These are phyloP conservation scores for Bagarius yarrelli DNA, from an alignment of 2,113 vertebrate species.

Conservation along the genomic window DNA sequence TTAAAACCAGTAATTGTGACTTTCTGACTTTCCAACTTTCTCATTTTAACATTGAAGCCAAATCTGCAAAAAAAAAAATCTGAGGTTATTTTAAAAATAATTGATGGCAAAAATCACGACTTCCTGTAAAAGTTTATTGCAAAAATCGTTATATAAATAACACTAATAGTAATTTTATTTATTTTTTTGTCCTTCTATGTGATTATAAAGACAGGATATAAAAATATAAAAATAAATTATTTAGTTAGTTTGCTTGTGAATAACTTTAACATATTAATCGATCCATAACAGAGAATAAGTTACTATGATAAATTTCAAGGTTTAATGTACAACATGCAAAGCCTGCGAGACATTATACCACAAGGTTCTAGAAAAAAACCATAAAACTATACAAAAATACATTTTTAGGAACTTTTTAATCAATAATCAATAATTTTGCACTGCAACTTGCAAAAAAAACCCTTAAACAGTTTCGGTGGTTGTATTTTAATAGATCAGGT, in stretches of 20 bases:
- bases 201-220: neutral
- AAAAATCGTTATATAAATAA: too few relatives aligned
- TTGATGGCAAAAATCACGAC: too few relatives aligned
- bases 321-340: neutral
- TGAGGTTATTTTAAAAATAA: too few relatives aligned
- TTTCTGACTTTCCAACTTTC: too few relatives aligned
- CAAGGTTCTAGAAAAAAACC: neutral
- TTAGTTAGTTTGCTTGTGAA: neutral
- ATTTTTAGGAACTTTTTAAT: too few relatives aligned
- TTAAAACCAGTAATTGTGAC: too few relatives aligned
- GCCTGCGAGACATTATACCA: neutral
- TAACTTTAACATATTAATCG: neutral
- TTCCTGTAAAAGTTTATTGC: too few relatives aligned
- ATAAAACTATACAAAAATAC: too few relatives aligned
- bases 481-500: neutral
- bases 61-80: too few relatives aligned
- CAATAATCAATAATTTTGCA: neutral
- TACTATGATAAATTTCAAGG: neutral
- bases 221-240: neutral
- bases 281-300: neutral
- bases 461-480: neutral
- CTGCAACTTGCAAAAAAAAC: neutral
- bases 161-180: too few relatives aligned
- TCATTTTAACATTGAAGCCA: too few relatives aligned
- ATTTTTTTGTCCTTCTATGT: neutral